Evolutionary conservation across 2,888 invertebrate genomes (phyloP).

Genomic region (Corbicula japonica): DNA sequence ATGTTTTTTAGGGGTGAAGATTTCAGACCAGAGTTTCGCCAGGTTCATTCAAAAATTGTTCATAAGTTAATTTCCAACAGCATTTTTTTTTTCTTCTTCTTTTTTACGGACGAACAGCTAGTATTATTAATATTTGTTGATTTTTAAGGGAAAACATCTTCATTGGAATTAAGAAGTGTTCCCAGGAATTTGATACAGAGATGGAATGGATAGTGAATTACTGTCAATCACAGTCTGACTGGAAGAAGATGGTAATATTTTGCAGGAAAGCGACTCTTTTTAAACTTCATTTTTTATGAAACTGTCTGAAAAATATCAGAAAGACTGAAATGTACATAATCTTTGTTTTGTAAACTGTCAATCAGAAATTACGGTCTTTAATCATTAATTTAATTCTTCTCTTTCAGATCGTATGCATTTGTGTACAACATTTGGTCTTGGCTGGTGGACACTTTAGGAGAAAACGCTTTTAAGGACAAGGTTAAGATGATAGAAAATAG

Average conservation of each 20-base stretch:
- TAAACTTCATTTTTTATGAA: background rate
- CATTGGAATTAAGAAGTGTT: background rate
- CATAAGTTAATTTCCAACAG: background rate
- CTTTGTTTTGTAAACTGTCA: background rate
- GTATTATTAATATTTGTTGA: background rate
- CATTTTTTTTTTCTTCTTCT: no score
- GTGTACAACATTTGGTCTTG: constrained; percentile 26
- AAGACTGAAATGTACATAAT: no score
- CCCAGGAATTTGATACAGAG: constrained; percentile 8
- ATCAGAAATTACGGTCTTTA: background rate
- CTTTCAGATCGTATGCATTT: constrained; percentile 12
- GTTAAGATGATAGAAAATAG: background rate
- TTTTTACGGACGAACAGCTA: no score
- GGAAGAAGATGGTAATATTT: constrained; percentile 14
- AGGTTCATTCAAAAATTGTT: no score
- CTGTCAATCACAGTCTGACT: background rate
- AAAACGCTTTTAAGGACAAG: background rate
- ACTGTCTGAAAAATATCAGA: background rate
- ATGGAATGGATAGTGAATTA: constrained; percentile 8
- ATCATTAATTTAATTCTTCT: background rate
- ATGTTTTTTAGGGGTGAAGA: background rate
- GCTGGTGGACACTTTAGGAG: constrained; percentile 2
- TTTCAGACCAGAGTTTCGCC: background rate
- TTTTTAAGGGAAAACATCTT: constrained; percentile 15
- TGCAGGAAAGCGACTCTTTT: constrained; percentile 8